Evolutionary conservation across 2,797 vertebrate species (phyloP), one percentile per base, ranked within the genome.

Genomic region (Sebastes ruberrimus): DNA sequence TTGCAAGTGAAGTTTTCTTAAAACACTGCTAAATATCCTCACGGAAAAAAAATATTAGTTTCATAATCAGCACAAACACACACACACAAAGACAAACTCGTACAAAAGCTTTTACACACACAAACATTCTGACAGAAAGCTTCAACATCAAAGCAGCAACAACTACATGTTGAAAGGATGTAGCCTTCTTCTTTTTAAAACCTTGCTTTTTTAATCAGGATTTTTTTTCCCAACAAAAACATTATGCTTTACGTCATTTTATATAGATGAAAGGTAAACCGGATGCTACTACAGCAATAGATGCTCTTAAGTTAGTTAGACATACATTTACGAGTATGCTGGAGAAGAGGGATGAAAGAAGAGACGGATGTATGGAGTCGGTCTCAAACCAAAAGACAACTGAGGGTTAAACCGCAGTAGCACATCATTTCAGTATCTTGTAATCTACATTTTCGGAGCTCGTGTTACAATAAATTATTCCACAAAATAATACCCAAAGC

Each of bases 1-100:
- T 77, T 79, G 42, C 62, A 22, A 66, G 33, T 69, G 75, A n/a
- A n/a, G n/a, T n/a, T 62, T 49, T 46, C 23, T 71, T 63, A 62
- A 69, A 70, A 56, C 3, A 10, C 61, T 27, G 23, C 57, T 76
- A 69, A 78, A 78, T 75, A 66, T 83, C 67, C 28, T 49, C 25
- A 64, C 74, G 57, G 35, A 71, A 67, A 85, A 38, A 11, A 57
- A 79, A 73, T 57, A 66, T 38, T 74, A 25, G 61, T 69, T 77
- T 80, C 8, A 74, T 71, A 74, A 79, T 67, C 49, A 57, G n/a
- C 38, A 30, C 3, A 65, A 32, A 67, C 23, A 55, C 42, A 2
- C 42, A 16, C 38, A 38, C 66, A 56, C 11, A 74, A 42, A 61
- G 2, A 60, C 11, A 61, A 5, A n/a, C 20, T 25, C 35, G 6